These are phyloP conservation scores for Diorhabda elongata DNA, from an alignment of 1,140 invertebrate species.

Conservation along the genomic window DNA sequence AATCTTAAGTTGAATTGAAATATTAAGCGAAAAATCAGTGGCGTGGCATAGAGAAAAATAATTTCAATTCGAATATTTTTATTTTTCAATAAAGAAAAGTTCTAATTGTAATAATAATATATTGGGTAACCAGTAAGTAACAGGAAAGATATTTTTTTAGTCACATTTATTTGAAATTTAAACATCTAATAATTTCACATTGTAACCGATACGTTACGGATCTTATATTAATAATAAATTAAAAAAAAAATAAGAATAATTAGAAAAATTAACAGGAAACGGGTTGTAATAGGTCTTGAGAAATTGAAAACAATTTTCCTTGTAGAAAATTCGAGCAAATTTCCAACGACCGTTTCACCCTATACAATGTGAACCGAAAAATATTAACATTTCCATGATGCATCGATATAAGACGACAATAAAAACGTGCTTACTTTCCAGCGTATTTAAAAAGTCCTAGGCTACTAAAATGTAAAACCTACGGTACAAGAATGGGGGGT, in stretches of 20 bases:
- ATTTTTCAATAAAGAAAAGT: slow-evolving; percentile 9
- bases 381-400: slow-evolving; percentile 13
- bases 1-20: too few relatives aligned
- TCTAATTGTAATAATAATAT: slow-evolving; percentile 11
- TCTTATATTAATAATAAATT: slow-evolving; percentile 1
- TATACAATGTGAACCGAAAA: slow-evolving; percentile 19
- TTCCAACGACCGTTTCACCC: slow-evolving; percentile 5
- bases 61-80: slow-evolving; percentile 7
- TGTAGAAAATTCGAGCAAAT: slow-evolving; percentile 7
- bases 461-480: slow-evolving; percentile 34
- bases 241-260: slow-evolving; percentile 1
- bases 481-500: slow-evolving; percentile 29
- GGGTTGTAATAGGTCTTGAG: background rate
- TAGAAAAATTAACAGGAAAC: slow-evolving; percentile 12
- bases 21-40: too few relatives aligned
- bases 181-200: slow-evolving; percentile 43
- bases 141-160: slow-evolving; percentile 29
- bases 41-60: background rate
- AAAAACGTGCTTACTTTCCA: slow-evolving; percentile 25
- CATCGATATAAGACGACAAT: slow-evolving; percentile 19
- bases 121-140: slow-evolving; percentile 14
- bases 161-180: slow-evolving; percentile 45
- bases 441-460: slow-evolving; percentile 30
- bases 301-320: background rate
- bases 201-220: slow-evolving; percentile 34